Evolutionary conservation across 2,113 vertebrate genomes (phyloP).

Genomic region (Pluvianellus socialis): DNA sequence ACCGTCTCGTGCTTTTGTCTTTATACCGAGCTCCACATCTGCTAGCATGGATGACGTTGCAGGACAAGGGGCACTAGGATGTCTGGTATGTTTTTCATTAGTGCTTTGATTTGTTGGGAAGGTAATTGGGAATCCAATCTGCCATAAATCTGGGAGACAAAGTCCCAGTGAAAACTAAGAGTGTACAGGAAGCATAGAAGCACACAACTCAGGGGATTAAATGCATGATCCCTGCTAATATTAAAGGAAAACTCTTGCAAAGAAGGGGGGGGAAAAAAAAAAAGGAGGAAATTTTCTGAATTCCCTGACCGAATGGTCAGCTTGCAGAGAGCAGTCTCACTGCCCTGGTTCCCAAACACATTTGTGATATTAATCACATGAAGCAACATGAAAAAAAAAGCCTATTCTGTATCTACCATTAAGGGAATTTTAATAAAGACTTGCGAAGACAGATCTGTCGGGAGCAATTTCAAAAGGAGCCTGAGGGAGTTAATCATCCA

Average conservation of each 20-base stretch:
- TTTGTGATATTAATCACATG: background rate
- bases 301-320: background rate
- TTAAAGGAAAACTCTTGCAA: background rate
- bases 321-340: background rate
- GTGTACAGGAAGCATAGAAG: background rate
- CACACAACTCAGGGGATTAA: background rate
- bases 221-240: background rate
- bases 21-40: background rate
- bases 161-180: background rate
- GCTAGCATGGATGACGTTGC: background rate
- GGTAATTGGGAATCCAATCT: background rate
- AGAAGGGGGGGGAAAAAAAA: background rate
- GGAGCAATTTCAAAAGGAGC: background rate
- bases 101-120: background rate
- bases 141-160: background rate
- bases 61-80: background rate
- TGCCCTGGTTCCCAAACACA: background rate
- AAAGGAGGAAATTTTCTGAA: background rate
- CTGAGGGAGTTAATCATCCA: background rate
- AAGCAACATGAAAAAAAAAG: background rate
- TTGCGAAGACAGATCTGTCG: background rate
- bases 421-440: background rate
- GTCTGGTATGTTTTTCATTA: background rate
- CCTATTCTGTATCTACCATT: background rate
- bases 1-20: background rate